Evolutionary conservation across 1,140 invertebrate genomes (phyloP).

Genomic region (Diabrotica undecimpunctata): DNA sequence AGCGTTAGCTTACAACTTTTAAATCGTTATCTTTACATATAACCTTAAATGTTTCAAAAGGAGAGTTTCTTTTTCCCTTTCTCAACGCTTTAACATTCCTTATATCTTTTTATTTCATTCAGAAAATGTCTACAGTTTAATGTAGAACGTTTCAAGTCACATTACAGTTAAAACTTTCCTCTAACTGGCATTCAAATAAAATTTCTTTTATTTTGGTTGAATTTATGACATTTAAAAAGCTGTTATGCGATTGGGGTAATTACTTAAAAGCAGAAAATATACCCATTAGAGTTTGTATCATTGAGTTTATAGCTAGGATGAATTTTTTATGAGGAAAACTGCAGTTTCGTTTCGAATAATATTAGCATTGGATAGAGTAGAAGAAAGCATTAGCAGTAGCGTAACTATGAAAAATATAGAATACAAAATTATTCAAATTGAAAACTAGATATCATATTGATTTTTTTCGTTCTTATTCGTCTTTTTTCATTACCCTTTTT

Average conservation of each 20-base stretch:
- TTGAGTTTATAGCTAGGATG: background rate
- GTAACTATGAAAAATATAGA: too few species aligned
- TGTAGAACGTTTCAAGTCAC: slow-evolving; percentile 2
- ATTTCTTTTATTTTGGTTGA: background rate
- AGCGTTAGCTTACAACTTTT: too few species aligned
- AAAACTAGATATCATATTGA: too few species aligned
- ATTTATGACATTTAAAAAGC: background rate
- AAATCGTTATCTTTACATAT: too few species aligned
- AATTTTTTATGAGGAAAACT: background rate
- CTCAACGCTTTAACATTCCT: background rate
- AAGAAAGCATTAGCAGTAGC: too few species aligned
- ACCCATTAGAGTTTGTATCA: background rate
- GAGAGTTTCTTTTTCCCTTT: background rate
- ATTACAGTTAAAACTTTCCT: background rate
- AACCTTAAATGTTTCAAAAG: too few species aligned
- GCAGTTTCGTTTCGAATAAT: background rate
- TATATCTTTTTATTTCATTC: background rate
- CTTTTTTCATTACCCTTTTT: too few species aligned
- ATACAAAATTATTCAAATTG: too few species aligned
- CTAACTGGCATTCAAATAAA: slow-evolving; percentile 2
- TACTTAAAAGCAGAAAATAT: slow-evolving; percentile 3
- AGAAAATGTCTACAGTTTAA: slow-evolving; percentile 3
- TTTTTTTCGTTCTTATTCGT: too few species aligned
- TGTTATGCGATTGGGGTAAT: background rate
- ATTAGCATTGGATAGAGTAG: background rate